Evolutionary conservation across 2,888 invertebrate genomes (phyloP).

Genomic region (Diloba caeruleocephala): DNA sequence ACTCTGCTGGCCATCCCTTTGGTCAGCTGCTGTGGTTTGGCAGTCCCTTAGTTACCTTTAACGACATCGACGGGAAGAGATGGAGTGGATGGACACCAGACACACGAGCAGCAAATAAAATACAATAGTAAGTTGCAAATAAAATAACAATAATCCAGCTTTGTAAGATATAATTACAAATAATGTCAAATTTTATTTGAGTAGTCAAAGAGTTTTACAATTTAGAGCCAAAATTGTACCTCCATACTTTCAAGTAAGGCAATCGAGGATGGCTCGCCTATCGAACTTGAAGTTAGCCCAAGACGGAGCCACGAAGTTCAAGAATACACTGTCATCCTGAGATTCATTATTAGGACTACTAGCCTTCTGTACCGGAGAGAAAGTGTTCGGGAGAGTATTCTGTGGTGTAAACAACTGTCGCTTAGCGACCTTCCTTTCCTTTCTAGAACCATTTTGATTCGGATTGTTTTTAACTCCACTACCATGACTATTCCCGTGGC

Average conservation of each 20-base stretch:
- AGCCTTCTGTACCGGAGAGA: slow-evolving; percentile 72
- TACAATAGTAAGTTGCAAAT: slow-evolving; percentile 6
- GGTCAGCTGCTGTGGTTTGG: too few relatives aligned
- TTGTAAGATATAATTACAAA: slow-evolving; percentile 52
- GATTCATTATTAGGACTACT: slow-evolving; percentile 56
- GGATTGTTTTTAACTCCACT: slow-evolving; percentile 57
- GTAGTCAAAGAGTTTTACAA: slow-evolving; percentile 27
- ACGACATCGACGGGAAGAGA: too few relatives aligned
- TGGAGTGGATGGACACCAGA: too few relatives aligned
- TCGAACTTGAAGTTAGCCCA: slow-evolving; percentile 92
- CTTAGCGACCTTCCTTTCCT: slow-evolving; percentile 84
- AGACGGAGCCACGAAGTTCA: slow-evolving; percentile 89
- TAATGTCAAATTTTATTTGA: slow-evolving; percentile 43
- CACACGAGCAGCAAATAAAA: too few relatives aligned
- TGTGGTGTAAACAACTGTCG: slow-evolving; percentile 89
- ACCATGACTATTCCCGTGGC: slow-evolving; percentile 22
- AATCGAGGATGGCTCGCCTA: slow-evolving; percentile 86
- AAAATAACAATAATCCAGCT: slow-evolving; percentile 33
- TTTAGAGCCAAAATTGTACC: slow-evolving; percentile 26
- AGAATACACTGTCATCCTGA: slow-evolving; percentile 61
- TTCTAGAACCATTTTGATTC: slow-evolving; percentile 64
- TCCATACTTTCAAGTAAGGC: slow-evolving; percentile 73
- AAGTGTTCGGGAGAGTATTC: slow-evolving; percentile 63
- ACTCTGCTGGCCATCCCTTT: too few relatives aligned
- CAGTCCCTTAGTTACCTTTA: too few relatives aligned